Base-by-base conservation (phyloP, 1,140 invertebrate species). In the Drosophila rhopaloa region DNA sequence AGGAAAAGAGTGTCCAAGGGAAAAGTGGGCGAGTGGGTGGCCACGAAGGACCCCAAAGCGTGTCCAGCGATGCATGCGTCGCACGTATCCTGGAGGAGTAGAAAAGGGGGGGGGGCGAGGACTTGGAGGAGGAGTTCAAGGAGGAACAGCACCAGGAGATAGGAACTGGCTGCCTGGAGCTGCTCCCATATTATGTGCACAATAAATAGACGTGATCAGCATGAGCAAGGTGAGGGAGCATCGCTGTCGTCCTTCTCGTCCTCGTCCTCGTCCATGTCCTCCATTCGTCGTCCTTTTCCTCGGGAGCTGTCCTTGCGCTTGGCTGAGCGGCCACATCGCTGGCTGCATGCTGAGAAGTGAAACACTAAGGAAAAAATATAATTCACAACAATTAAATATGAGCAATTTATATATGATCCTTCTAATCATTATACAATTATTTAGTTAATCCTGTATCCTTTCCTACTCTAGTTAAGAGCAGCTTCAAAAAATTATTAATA, bases 201-300 rank as follows among this genome's bases (percentile, higher is more conserved):
- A 91, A 91, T 91, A 91, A 91, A 91, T 91, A 91, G 88, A 91
- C 90, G 90, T 91, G 90, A 91, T 91, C 90, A 90, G 90, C 86
- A 91, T 91, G 81, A 76, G 59, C 68, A 82, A 86, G 86, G 60
- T 62, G 66, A 48, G 63, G 59, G 46, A 79, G 80, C 62, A 62
- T 72, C 66, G 75, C 65, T 62, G 65, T 41, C 65, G 79, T 65
- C 56, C 46, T 50, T 59, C 58, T 51, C 54, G 32, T 67, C 16
- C 46, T 48, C 29, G 16, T 47, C 48, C 37, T 53, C 51, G 44
- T 59, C 27, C 44, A 10, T 6, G 65, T 24, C 47, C 46, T 59
- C 47, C 47, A 9, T 13, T 67, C 27, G 32, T 48, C 37, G 41
- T 55, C 14, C 50, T 50, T 54, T 55, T 70, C 43, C 65, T 71